phyloP scores from a whole-genome alignment of 2,797 vertebrate genomes.

The Malacoraja senta region DNA sequence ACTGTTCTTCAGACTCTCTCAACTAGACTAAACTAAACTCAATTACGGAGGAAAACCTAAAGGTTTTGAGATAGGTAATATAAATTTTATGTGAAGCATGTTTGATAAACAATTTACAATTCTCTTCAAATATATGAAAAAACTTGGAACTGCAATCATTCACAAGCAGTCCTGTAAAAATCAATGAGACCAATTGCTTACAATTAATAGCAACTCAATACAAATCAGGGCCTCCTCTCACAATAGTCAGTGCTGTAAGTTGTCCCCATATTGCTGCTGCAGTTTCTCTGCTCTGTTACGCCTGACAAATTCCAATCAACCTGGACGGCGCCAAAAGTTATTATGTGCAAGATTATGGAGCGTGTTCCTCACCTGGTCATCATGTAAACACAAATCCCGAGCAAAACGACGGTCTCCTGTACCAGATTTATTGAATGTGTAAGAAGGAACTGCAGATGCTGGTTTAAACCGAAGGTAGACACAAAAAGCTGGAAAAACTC shows the following conservation, averaged over 20 bases:
- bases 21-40: too few relatives aligned
- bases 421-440: neutral
- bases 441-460: too few relatives aligned
- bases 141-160: neutral
- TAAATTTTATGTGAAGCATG: too few relatives aligned
- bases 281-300: neutral
- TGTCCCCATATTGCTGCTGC: neutral
- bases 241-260: neutral
- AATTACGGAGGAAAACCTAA: neutral
- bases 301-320: neutral
- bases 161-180: neutral
- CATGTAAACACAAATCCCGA: neutral
- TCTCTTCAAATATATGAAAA: neutral
- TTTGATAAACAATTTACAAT: neutral
- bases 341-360: neutral
- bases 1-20: too few relatives aligned
- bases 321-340: too few relatives aligned
- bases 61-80: neutral
- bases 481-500: too few relatives aligned
- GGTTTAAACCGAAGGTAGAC: too few relatives aligned
- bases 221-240: neutral
- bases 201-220: neutral
- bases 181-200: neutral
- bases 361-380: neutral
- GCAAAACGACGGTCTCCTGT: neutral